Base-by-base conservation (phyloP, 2,888 invertebrate species). In the Pollenia griseotomentosa region DNA sequence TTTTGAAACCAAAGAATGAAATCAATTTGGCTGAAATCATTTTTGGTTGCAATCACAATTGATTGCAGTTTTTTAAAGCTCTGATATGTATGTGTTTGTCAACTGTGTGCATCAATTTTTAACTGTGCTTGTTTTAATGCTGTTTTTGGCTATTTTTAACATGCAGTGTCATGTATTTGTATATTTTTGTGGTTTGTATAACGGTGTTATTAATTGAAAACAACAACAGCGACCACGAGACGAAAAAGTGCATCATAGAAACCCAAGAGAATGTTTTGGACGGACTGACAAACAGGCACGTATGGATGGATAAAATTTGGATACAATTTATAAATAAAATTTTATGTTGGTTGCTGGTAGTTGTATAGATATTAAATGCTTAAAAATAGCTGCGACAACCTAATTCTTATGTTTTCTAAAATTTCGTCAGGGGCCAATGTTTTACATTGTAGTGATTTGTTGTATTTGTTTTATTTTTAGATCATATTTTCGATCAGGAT, bases 401-500 rank as follows among this genome's bases (percentile, higher is more conserved):
- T 83, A 79, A 33, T 71, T 79, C 55, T 83, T 53, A 48, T 19
- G 16, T n/a, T 65, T 57, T 80, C 42, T 63, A 53, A 42, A 9
- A 40, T 63, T 63, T 78, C 40, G 16, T 16, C 33, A 33, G 33
- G n/a, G 51, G 16, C 23, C 12, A n/a, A 55, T 19, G n/a, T 16
- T 57, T 55, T 33, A 11, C n/a, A 42, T 7, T 14, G 5, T 11
- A 44, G 33, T 51, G 14, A 73, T 48, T 55, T 63, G 44, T 65
- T 65, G 42, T n/a, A 12, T 16, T 19, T 57, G 1, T 53, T 75
- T 63, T 55, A 19, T 46, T 48, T 48, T 68, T 93, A 97, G 97
- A 97, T 94, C 95, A 96, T 91, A 96, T 97, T 23, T 97, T 97
- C 90, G 95, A 95, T 87, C 93, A 94, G 84, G 91, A 94, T 5